These are phyloP conservation scores for Semotilus atromaculatus DNA, from an alignment of 2,797 vertebrate species.

Conservation along the genomic window DNA sequence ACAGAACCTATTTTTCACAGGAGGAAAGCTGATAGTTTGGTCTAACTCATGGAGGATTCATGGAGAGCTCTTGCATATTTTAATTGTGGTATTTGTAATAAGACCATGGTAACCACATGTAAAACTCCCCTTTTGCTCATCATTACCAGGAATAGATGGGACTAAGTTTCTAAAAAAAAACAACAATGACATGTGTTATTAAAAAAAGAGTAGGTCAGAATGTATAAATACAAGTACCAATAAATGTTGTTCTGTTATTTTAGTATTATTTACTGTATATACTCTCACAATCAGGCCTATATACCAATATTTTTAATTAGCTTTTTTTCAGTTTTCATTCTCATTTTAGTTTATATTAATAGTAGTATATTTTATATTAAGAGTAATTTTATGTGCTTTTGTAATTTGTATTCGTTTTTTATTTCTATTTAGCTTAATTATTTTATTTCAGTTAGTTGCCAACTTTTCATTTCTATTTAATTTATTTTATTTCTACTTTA, in stretches of 20 bases:
- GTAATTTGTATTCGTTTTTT: background rate
- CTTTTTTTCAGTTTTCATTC: background rate
- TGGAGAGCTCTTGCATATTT: constrained; percentile 14
- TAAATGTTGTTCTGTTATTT: background rate
- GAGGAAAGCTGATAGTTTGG: background rate
- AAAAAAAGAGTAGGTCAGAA: background rate
- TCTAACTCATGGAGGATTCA: background rate
- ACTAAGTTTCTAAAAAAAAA: background rate
- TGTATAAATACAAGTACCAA: background rate
- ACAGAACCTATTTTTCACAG: background rate
- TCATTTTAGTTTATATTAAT: background rate
- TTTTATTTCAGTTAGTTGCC: too few species aligned
- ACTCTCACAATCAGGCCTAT: background rate
- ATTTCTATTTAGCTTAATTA: background rate
- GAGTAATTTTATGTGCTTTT: background rate
- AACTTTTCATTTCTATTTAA: background rate
- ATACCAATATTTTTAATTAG: background rate
- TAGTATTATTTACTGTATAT: background rate
- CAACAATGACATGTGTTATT: background rate
- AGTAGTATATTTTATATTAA: too few species aligned
- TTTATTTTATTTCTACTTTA: background rate
- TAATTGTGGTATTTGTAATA: background rate
- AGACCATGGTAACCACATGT: background rate
- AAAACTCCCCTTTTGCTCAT: background rate
- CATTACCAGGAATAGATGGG: background rate